Conservation (phyloP, 37 sponge, comb jelly and placozoan species). For the Halisarca cf. caerulea region DNA sequence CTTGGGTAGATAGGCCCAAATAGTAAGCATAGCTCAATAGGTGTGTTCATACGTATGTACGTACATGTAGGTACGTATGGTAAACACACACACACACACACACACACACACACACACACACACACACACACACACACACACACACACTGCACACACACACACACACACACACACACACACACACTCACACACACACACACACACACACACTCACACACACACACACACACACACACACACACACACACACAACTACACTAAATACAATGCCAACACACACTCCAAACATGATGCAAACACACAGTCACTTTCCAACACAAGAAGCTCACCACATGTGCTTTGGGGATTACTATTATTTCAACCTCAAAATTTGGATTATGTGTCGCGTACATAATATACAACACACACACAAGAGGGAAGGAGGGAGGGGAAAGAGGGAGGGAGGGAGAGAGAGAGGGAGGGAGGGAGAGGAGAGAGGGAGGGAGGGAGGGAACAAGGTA, state of each 20-base stretch:
- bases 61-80: not conserved
- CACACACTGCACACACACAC: not conserved
- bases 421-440: too few relatives aligned
- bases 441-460: not conserved
- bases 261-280: too few relatives aligned
- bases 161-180: slow-evolving; percentile 3
- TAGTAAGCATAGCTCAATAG: too few relatives aligned
- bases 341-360: too few relatives aligned
- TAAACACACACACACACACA: not conserved
- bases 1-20: too few relatives aligned
- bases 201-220: not conserved
- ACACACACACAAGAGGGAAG: not conserved
- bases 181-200: slow-evolving; percentile 10
- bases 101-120: not conserved
- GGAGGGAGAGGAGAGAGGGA: not conserved
- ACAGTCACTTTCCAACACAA: too few relatives aligned
- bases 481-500: not conserved
- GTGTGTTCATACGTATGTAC: not conserved
- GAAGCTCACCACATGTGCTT: too few relatives aligned
- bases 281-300: not conserved
- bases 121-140: not conserved
- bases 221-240: slow-evolving; percentile 15
- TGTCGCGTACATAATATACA: too few relatives aligned
- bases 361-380: too few relatives aligned
- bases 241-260: not conserved